phyloP scores from a whole-genome alignment of 2,797 vertebrate species.

The Geotrypetes seraphini region DNA sequence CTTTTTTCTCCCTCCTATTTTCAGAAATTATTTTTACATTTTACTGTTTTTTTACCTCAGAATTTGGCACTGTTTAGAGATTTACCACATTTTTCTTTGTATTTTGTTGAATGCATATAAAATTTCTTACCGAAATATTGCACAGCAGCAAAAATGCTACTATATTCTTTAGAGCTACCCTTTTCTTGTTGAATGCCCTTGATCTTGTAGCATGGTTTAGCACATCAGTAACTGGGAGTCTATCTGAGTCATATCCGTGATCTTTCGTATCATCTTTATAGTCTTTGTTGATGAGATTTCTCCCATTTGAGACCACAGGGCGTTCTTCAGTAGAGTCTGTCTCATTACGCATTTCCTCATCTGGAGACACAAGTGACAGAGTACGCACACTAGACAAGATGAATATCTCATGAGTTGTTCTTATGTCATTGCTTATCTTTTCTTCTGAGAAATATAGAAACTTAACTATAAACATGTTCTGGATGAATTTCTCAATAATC shows the following conservation, averaged over 20 bases:
- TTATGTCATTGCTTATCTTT: slow-evolving; percentile 19
- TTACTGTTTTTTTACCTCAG: too few relatives aligned
- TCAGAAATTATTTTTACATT: too few relatives aligned
- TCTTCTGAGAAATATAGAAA: slow-evolving; percentile 67
- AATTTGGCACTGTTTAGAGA: too few relatives aligned
- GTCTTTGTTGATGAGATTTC: too few relatives aligned
- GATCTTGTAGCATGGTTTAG: slow-evolving; percentile 1
- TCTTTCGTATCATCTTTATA: slow-evolving; percentile 7
- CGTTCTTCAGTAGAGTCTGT: slow-evolving; percentile 30
- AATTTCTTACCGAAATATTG: slow-evolving; percentile 82
- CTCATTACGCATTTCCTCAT: slow-evolving; percentile 54
- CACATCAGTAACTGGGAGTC: slow-evolving; percentile 12
- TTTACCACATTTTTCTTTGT: too few relatives aligned
- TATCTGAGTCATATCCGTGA: neutral
- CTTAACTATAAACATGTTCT: slow-evolving; percentile 91
- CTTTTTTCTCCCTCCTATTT: too few relatives aligned
- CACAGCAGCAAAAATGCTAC: slow-evolving; percentile 80
- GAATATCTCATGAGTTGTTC: slow-evolving; percentile 56
- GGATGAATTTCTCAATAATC: slow-evolving; percentile 81
- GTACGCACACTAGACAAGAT: slow-evolving; percentile 42
- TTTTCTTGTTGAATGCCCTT: slow-evolving; percentile 36
- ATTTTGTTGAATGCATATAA: too few relatives aligned
- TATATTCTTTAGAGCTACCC: slow-evolving; percentile 76
- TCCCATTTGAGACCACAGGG: neutral
- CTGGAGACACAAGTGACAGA: slow-evolving; percentile 31